Conservation (phyloP, 2,113 vertebrate species). For the Pitta sordida region DNA sequence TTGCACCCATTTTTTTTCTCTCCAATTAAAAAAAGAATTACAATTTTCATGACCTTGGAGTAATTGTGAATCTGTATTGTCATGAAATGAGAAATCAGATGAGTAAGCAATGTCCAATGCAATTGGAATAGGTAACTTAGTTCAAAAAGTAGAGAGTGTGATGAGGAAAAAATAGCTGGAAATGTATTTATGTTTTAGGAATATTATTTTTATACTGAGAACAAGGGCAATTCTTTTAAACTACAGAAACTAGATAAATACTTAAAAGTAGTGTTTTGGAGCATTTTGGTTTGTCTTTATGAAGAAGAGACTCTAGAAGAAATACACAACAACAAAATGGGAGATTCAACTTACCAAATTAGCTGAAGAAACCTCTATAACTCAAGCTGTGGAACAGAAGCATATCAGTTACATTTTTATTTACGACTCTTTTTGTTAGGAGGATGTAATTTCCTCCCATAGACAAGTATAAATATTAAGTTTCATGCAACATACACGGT, state of each 20-base stretch:
- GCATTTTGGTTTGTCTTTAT: not conserved
- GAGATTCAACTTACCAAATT: not conserved
- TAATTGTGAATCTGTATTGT: not conserved
- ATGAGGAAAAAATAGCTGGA: not conserved
- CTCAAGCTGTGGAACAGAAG: not conserved
- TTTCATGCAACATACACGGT: not conserved
- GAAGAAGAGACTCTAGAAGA: not conserved
- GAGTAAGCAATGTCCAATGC: not conserved
- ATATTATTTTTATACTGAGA: not conserved
- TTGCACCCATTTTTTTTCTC: constrained; percentile 35
- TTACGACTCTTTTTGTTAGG: not conserved
- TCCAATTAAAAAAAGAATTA: constrained; percentile 5
- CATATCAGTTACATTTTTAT: not conserved
- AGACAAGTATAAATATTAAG: not conserved
- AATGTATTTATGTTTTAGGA: not conserved
- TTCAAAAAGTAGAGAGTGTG: not conserved
- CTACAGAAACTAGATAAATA: not conserved
- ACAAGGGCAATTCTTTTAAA: not conserved
- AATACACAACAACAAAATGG: not conserved
- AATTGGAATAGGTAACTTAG: not conserved
- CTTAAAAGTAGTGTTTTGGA: not conserved
- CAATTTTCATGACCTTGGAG: not conserved
- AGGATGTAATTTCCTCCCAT: not conserved
- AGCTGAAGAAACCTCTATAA: not conserved
- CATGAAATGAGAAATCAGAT: not conserved